Evolutionary conservation across 2,113 vertebrate species (phyloP).

Genomic region (Dicrurus megarhynchus): DNA sequence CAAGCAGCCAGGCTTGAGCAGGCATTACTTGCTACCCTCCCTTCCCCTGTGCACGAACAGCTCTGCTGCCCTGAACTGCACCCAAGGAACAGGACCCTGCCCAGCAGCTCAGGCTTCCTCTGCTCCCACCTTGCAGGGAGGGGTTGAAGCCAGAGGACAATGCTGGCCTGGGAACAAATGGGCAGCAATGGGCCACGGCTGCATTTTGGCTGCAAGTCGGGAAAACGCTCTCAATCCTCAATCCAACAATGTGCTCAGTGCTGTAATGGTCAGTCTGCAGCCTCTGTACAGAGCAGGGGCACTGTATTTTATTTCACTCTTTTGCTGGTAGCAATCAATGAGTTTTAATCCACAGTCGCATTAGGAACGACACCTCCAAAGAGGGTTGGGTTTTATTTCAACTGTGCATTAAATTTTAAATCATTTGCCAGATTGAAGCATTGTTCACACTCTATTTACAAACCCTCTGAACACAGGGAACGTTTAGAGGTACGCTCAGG

Average conservation of each 20-base stretch:
- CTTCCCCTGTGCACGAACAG: not conserved
- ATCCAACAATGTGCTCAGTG: rapidly evolving
- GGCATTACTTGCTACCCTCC: not conserved
- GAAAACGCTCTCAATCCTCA: rapidly evolving
- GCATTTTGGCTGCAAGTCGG: not conserved
- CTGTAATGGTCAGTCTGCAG: not conserved
- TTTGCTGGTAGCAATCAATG: not conserved
- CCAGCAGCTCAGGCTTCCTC: not conserved
- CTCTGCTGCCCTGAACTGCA: not conserved
- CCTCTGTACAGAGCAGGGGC: rapidly evolving
- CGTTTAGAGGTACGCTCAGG: not conserved
- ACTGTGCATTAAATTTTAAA: not conserved
- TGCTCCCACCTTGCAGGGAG: not conserved
- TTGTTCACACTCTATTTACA: not conserved
- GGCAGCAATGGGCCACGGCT: not conserved
- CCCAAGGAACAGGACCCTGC: not conserved
- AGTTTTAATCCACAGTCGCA: not conserved
- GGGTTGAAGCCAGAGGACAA: not conserved
- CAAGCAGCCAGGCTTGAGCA: not conserved
- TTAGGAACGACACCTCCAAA: not conserved
- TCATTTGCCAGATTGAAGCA: not conserved
- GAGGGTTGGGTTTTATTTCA: not conserved
- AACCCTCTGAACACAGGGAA: not conserved
- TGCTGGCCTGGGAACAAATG: not conserved
- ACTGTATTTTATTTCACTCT: not conserved